Evolutionary conservation across 2,888 invertebrate species (phyloP), one percentile per base, ranked within the genome.

Genomic region (Eristalinus aeneus): DNA sequence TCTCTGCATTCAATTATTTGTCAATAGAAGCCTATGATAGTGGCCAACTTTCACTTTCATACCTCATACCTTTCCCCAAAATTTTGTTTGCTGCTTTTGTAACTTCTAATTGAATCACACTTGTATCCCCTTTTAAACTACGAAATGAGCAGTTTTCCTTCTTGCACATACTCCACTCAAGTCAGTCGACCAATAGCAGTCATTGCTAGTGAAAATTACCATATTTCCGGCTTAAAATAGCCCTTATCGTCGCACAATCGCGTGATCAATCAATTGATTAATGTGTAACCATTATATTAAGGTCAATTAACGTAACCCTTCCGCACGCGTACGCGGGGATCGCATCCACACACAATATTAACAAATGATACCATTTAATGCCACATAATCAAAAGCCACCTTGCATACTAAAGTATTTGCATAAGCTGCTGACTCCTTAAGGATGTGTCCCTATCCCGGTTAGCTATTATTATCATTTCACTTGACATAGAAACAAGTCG

Each of bases 401-500:
- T 63, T 63, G 77, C 46, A 72, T 65, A 77, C 56, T 67, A 75
- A 61, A 72, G 46, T 76, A 85, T 80, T 80, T 72, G 27, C 80
- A 80, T 71, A 68, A 54, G 61, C 53, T 53, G 58, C 71, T 75
- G 71, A 73, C 78, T 83, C 61, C 71, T 79, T 74, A 74, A 74
- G 53, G 64, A 75, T 16, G 73, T 76, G 75, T 73, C 60, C 72
- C 31, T 73, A 69, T 76, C 72, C 63, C 60, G 68, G 36, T 68
- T 75, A 77, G 36, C 64, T 78, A 77, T 81, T 78, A 77, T 81
- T 85, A 81, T 81, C 85, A 81, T 76, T 85, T 69, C 72, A 85
- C 85, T 85, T 85, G 85, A 85, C 85, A 85, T 73, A 85, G 68
- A 85, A 78, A 81, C 39, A 12, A 72, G 76, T 58, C 39, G 31